Conservation (phyloP, 2,113 vertebrate genomes). For the Lasiurus cinereus region DNA sequence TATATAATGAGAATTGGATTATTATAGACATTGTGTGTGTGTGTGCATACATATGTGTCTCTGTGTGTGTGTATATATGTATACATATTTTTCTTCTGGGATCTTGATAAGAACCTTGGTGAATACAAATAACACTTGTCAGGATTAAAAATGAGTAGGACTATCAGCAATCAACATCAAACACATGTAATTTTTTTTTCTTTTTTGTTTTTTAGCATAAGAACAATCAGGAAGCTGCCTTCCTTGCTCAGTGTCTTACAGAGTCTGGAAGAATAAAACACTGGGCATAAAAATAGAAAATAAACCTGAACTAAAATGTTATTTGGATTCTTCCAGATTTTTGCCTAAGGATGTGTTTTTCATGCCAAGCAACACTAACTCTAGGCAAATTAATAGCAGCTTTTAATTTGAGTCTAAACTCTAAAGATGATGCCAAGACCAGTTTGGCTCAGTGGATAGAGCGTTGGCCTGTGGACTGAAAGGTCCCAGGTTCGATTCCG, state of each 20-base stretch:
- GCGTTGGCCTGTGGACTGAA: too few relatives aligned
- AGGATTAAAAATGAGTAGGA: background rate
- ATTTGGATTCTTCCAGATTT: conserved; percentile 26
- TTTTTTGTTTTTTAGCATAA: background rate
- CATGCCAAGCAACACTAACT: background rate
- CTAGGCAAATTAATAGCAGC: conserved; percentile 25
- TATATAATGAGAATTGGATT: background rate
- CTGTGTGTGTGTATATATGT: background rate
- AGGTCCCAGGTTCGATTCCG: too few relatives aligned
- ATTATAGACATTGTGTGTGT: background rate
- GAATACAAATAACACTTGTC: background rate
- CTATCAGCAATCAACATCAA: background rate
- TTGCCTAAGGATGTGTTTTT: conserved; percentile 40
- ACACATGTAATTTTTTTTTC: background rate
- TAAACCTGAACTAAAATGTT: background rate
- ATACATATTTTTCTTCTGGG: background rate
- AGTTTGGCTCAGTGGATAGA: too few relatives aligned
- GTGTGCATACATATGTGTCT: background rate
- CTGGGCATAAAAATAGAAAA: background rate
- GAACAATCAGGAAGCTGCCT: background rate
- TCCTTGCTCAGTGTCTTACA: background rate
- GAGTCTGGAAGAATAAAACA: conserved; percentile 2
- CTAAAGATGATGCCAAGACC: conserved; percentile 52
- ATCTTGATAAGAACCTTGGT: background rate
- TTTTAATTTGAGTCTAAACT: conserved; percentile 53